Base-by-base conservation (phyloP, 2,113 vertebrate genomes). In the Chrysochloris asiatica region DNA sequence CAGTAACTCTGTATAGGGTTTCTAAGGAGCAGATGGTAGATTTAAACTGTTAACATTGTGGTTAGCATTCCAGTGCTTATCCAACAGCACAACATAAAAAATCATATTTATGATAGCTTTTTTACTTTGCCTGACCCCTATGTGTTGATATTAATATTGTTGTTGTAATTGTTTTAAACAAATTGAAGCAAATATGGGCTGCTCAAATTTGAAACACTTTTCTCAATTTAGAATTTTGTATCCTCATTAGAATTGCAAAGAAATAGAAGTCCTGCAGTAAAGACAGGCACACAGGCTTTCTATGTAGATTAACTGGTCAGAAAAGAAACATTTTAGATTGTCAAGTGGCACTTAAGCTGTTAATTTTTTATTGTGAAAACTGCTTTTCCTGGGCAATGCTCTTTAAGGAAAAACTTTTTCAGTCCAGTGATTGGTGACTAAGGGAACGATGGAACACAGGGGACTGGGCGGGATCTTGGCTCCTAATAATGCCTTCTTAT, bases 301-400 rank as follows among this genome's bases (percentile, higher is more conserved):
- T 72, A 80, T 73, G 59, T 91, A 82, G n/a, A 88, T 91, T 94
- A 83, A 96, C 91, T 87, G 93, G 95, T 91, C 77, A 85, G 97
- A 97, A 97, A 97, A 97, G 91, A 85, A 93, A 61, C 65, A 94
- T 61, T 90, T 43, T 91, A 95, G 91, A 71, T 93, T 92, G 95
- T 94, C 80, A 87, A 95, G 95, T 84, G 86, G 95, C 79, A 95
- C 93, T 93, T 73, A 90, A 94, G 21, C 93, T 72, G 96, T 93
- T 93, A 47, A 90, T 95, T 96, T 95, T 85, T 92, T 82, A 0
- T 86, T 2, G 95, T 90, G 83, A 92, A 94, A 95, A 95, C 92
- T 86, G 80, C 95, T 93, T 75, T 93, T 83, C 88, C 92, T 45
- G 81, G 93, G 87, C 85, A 89, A 86, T 50, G 94, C 95, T 93